Conservation (phyloP, 2,888 invertebrate genomes). For the Erebia epiphron region DNA sequence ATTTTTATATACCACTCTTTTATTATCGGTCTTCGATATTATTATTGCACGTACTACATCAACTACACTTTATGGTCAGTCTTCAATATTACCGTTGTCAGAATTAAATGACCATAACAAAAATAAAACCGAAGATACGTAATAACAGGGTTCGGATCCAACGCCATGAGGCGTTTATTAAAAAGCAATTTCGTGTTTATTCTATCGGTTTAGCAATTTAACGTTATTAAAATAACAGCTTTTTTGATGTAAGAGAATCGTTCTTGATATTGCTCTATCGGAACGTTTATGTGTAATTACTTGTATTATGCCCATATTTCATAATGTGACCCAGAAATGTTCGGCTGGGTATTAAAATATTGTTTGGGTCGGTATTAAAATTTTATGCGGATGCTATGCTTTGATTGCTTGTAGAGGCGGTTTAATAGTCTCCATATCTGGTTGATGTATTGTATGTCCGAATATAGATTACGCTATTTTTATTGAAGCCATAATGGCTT, state of each 20-base stretch:
- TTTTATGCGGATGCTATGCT: constrained; percentile 21
- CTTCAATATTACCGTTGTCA: constrained; percentile 40
- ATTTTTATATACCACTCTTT: too few species aligned
- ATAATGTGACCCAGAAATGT: constrained; percentile 32
- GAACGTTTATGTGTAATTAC: constrained; percentile 44
- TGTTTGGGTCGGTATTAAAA: constrained; percentile 25
- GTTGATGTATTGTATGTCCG: constrained; percentile 22
- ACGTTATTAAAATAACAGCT: constrained; percentile 60
- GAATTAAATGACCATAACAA: constrained; percentile 43
- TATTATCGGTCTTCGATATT: too few species aligned
- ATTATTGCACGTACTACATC: constrained; percentile 16
- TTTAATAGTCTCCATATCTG: constrained; percentile 31
- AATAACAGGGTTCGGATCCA: constrained; percentile 55
- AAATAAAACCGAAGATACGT: constrained; percentile 46
- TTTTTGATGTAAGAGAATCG: constrained; percentile 40
- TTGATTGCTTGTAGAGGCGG: constrained; percentile 23
- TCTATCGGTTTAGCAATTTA: constrained; percentile 55
- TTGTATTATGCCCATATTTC: constrained; percentile 34
- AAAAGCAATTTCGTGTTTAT: constrained; percentile 66
- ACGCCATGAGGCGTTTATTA: constrained; percentile 60
- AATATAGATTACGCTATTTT: constrained; percentile 24
- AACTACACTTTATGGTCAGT: constrained; percentile 31
- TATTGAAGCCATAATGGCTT: constrained; percentile 2
- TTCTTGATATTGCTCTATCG: constrained; percentile 53
- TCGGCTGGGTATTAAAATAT: constrained; percentile 22